These are phyloP conservation scores for Saturnia pavonia DNA, from an alignment of 2,888 invertebrate genomes.

Conservation along the genomic window DNA sequence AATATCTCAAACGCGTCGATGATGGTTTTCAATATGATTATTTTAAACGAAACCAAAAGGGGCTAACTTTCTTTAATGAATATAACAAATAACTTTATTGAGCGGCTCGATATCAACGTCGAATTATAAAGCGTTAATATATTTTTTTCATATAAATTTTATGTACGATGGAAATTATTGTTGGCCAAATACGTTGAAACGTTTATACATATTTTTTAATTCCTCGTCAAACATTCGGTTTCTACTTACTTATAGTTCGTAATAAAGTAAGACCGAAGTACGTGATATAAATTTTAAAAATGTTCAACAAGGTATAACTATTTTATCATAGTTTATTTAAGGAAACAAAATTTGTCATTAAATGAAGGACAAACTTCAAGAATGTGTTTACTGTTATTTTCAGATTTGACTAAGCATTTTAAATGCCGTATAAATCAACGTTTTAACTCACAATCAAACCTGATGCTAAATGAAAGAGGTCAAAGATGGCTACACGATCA, in stretches of 20 bases:
- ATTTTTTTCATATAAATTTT: too few species aligned
- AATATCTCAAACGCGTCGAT: background rate
- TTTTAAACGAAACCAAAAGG: too few species aligned
- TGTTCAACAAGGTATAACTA: background rate
- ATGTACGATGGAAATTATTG: background rate
- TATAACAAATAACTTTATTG: too few species aligned
- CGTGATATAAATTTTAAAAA: conserved; percentile 10
- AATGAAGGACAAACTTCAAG: background rate
- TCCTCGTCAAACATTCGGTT: background rate
- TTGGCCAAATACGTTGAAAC: background rate
- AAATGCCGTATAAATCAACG: background rate
- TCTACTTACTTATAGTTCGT: background rate
- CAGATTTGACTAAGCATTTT: background rate
- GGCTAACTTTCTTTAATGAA: too few species aligned
- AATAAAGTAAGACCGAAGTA: background rate
- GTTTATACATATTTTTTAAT: conserved; percentile 1
- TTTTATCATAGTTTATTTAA: conserved; percentile 4
- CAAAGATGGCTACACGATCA: too few species aligned
- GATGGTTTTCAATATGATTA: background rate
- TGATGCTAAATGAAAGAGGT: too few species aligned
- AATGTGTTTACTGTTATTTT: background rate
- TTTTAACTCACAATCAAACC: background rate
- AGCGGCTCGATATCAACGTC: too few species aligned
- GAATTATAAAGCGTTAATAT: too few species aligned
- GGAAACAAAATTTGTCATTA: conserved; percentile 2